Evolutionary conservation across 2,888 invertebrate species (phyloP).

Genomic region (Willowsia nigromaculata): DNA sequence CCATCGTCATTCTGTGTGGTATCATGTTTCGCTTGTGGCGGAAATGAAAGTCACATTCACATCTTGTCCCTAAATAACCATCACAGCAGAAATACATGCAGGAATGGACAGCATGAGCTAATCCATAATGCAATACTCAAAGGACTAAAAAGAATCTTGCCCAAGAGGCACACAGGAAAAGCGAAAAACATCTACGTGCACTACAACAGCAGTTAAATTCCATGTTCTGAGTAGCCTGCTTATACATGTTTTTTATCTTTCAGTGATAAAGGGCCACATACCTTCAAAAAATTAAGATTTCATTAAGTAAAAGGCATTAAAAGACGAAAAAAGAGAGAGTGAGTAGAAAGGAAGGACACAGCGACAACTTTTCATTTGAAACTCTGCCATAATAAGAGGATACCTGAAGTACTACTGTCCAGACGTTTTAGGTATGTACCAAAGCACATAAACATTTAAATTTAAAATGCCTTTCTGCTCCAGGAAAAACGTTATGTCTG

Average conservation of each 20-base stretch:
- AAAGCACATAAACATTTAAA: too few relatives aligned
- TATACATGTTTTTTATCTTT: neutral
- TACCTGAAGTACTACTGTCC: too few relatives aligned
- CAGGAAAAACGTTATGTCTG: too few relatives aligned
- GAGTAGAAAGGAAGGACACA: neutral
- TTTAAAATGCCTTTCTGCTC: too few relatives aligned
- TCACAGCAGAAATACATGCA: neutral
- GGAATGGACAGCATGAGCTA: neutral
- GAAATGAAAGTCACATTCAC: conserved; percentile 41
- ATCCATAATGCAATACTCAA: conserved; percentile 43
- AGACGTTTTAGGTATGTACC: too few relatives aligned
- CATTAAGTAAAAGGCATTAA: neutral
- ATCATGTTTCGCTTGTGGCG: neutral
- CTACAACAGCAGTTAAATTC: neutral
- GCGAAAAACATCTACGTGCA: neutral
- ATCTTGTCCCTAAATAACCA: neutral
- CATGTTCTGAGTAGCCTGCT: neutral
- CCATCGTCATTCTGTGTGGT: neutral
- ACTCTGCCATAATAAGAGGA: neutral
- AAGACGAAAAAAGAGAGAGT: neutral
- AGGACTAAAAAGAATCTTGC: neutral
- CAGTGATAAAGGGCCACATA: neutral
- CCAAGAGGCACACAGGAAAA: neutral
- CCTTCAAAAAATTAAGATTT: conserved; percentile 42
- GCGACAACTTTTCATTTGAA: neutral